These are phyloP conservation scores for Chromis chromis DNA, from an alignment of 2,797 vertebrate genomes.

Conservation along the genomic window DNA sequence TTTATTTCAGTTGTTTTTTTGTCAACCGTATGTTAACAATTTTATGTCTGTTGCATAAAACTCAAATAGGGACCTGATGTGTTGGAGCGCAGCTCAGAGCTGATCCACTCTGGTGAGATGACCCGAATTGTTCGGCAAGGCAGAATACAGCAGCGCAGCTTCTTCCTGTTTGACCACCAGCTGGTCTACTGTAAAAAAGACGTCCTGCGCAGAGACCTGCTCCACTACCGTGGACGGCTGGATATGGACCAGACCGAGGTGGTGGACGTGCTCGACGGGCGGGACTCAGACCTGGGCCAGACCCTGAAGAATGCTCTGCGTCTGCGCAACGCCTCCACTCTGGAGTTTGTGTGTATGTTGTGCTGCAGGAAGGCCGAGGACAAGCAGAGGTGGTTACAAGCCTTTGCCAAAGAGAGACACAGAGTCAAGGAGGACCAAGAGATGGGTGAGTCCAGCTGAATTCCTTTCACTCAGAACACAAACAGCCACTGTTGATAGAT, in stretches of 20 bases:
- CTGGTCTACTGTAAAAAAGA: constrained; percentile 97
- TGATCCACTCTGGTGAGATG: constrained; percentile 96
- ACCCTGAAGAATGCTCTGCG: constrained; percentile 91
- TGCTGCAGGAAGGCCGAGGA: constrained; percentile 93
- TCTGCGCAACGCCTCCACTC: constrained; percentile 84
- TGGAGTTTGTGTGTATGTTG: constrained; percentile 88
- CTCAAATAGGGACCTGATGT: constrained; percentile 76
- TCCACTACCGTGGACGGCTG: constrained; percentile 93
- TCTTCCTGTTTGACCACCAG: constrained; percentile 99
- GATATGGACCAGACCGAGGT: constrained; percentile 91
- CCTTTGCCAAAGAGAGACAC: constrained; percentile 88
- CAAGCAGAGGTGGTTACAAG: constrained; percentile 94
- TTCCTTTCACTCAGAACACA: constrained; percentile 24
- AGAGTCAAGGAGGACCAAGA: constrained; percentile 94
- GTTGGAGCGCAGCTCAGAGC: constrained; percentile 92
- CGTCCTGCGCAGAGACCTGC: constrained; percentile 92
- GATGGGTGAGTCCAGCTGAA: constrained; percentile 88
- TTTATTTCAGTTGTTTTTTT: neutral
- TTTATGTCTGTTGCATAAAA: neutral
- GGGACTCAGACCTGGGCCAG: constrained; percentile 88
- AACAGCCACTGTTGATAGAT: constrained; percentile 33
- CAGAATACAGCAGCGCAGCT: constrained; percentile 95
- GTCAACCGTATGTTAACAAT: neutral
- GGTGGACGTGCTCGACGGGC: constrained; percentile 89
- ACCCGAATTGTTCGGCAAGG: constrained; percentile 89